Base-by-base conservation (phyloP, 2,113 vertebrate genomes). In the Pica pica region DNA sequence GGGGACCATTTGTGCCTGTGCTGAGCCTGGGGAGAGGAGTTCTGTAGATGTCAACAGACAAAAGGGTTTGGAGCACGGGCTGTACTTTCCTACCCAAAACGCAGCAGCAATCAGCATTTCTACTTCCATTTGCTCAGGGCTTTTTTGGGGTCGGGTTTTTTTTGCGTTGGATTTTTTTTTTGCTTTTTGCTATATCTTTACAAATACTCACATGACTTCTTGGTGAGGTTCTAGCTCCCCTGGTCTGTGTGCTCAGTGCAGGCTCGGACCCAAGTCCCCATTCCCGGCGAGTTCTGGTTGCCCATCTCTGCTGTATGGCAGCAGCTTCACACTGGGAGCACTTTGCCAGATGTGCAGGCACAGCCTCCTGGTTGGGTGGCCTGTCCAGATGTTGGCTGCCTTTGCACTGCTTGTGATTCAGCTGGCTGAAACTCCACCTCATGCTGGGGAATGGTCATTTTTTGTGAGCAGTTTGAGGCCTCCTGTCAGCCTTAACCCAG, bases 191-290 rank as follows among this genome's bases (percentile, higher is more conserved):
- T 81, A 75, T 67, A n/a, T 50, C 28, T 22, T 41, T n/a, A 26
- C 9, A 11, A 33, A 20, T 19, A 22, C 27, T 21, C 35, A 17
- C 37, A 49, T 22, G 47, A 41, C 71, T 52, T 76, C 53, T 8
- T 6, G 33, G 31, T 44, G 53, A 80, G 67, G 44, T n/a, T 17
- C 16, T n/a, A 18, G 16, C 42, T 64, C 10, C 24, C 31, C 21
- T 65, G 63, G 9, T 23, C 13, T 39, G 39, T 68, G 33, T 59
- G 33, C 42, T 82, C 6, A 0, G 42, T 5, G 23, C 3, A 6
- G 69, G 28, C 30, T 80, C 30, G 18, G 24, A 28, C 23, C 17
- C 33, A 19, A 4, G 13, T 41, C 16, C 52, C 26, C 0, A 0
- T 17, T 44, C 42, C 41, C 55, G 52, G 22, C 3, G 52, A 44